phyloP scores from a whole-genome alignment of 2,113 vertebrate genomes.

The Prionailurus viverrinus region DNA sequence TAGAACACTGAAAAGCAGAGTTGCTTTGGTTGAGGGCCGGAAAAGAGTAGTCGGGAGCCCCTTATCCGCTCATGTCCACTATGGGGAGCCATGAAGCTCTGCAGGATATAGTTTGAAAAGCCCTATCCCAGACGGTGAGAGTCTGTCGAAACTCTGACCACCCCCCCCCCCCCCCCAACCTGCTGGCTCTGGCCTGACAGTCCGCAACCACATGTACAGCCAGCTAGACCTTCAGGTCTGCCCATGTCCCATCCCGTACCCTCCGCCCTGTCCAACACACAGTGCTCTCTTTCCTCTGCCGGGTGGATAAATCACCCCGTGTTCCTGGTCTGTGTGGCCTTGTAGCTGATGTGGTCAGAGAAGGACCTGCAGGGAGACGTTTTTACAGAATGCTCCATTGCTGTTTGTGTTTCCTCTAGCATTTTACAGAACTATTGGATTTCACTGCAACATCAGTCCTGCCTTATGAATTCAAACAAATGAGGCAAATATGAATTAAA shows the following conservation, averaged over 20 bases:
- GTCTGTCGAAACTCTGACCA: not conserved
- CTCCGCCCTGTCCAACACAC: not conserved
- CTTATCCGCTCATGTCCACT: not conserved
- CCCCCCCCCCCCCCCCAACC: too few relatives aligned
- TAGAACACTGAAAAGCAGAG: not conserved
- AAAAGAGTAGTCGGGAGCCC: not conserved
- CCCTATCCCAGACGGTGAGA: not conserved
- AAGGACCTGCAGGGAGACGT: not conserved
- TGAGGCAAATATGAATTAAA: conserved; percentile 50
- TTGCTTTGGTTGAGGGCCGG: not conserved
- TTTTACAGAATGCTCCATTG: not conserved
- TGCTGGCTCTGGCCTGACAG: not conserved
- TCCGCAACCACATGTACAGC: not conserved
- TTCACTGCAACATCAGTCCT: not conserved
- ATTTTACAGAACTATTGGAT: conserved; percentile 25
- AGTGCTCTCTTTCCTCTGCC: rapidly evolving
- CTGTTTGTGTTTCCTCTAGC: not conserved
- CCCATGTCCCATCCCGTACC: rapidly evolving
- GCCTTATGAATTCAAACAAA: conserved; percentile 58
- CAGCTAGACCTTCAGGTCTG: not conserved
- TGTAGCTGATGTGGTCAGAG: not conserved
- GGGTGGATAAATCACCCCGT: not conserved
- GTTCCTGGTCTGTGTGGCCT: not conserved
- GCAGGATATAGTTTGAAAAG: not conserved
- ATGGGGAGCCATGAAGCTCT: not conserved